A percentile compares a stretch with the other conserved stretches of the same genome.
Evolutionary conservation across 2,888 invertebrate genomes (phyloP).

Genomic region (Spodoptera littoralis): DNA sequence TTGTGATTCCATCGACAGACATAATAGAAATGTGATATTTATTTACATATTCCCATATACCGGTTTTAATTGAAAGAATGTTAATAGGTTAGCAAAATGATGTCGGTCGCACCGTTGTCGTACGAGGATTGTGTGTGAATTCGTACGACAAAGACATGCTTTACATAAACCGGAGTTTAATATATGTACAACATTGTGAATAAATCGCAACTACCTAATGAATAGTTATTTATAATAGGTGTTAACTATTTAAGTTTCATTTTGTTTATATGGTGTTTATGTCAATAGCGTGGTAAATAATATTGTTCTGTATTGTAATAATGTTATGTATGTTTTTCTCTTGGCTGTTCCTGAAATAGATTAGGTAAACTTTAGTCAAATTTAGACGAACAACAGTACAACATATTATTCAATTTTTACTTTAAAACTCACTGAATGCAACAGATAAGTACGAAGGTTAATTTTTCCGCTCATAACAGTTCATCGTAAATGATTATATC

Average conservation of each 20-base stretch:
- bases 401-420: too few species aligned
- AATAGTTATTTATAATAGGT: constrained; percentile 20
- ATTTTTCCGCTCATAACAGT: constrained; percentile 16
- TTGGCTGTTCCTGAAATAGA: too few species aligned
- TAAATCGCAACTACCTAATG: constrained; percentile 34
- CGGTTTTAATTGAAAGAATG: constrained; percentile 69
- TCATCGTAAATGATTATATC: constrained; percentile 40
- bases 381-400: too few species aligned
- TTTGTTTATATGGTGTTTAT: constrained; percentile 18
- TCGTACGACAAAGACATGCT: constrained; percentile 54
- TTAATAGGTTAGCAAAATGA: constrained; percentile 69
- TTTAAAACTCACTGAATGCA: too few species aligned
- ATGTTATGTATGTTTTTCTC: too few species aligned
- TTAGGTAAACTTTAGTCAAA: too few species aligned
- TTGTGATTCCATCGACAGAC: constrained; percentile 38
- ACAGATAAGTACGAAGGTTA: too few species aligned
- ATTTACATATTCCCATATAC: constrained; percentile 53
- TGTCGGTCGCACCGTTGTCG: constrained; percentile 66
- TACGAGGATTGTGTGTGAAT: constrained; percentile 65
- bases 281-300: constrained; percentile 1
- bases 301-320: too few species aligned
- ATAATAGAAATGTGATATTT: constrained; percentile 34
- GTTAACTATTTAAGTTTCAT: constrained; percentile 15
- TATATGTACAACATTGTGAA: constrained; percentile 37
- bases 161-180: constrained; percentile 57